phyloP scores from a whole-genome alignment of 2,113 vertebrate species.

The Menidia beryllina region DNA sequence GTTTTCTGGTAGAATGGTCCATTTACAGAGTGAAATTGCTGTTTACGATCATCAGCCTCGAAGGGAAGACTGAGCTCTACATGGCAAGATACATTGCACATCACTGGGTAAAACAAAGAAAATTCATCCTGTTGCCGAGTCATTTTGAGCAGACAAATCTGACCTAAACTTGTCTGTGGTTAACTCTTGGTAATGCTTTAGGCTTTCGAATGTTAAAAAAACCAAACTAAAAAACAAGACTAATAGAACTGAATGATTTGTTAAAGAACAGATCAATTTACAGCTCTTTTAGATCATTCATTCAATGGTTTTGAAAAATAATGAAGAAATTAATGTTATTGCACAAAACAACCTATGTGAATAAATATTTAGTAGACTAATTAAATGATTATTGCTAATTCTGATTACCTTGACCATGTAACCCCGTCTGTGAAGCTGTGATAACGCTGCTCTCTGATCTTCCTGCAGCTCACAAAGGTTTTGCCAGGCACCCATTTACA shows the following conservation, averaged over 20 bases:
- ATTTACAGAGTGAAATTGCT: conserved; percentile 62
- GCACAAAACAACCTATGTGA: no score
- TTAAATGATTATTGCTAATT: no score
- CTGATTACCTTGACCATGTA: not conserved
- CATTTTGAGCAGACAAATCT: not conserved
- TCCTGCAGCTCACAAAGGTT: conserved; percentile 55
- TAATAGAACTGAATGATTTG: not conserved
- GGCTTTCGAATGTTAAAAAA: not conserved
- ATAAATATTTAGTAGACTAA: no score
- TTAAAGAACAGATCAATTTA: no score
- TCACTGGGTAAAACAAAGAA: conserved; percentile 68
- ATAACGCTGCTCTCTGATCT: conserved; percentile 34
- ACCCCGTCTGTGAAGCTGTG: not conserved
- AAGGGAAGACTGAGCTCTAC: conserved; percentile 45
- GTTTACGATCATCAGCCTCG: conserved; percentile 40
- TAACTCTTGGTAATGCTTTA: not conserved
- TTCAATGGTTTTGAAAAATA: no score
- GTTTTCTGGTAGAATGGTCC: conserved; percentile 71
- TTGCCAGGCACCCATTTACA: conserved; percentile 56
- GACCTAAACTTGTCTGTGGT: not conserved
- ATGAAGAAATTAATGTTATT: no score
- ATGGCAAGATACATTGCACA: conserved; percentile 62
- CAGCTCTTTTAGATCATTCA: no score
- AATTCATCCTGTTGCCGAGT: not conserved
- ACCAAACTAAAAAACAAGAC: not conserved